Evolutionary conservation across 2,797 vertebrate genomes (phyloP).

Genomic region (Pantherophis alleghaniensis): DNA sequence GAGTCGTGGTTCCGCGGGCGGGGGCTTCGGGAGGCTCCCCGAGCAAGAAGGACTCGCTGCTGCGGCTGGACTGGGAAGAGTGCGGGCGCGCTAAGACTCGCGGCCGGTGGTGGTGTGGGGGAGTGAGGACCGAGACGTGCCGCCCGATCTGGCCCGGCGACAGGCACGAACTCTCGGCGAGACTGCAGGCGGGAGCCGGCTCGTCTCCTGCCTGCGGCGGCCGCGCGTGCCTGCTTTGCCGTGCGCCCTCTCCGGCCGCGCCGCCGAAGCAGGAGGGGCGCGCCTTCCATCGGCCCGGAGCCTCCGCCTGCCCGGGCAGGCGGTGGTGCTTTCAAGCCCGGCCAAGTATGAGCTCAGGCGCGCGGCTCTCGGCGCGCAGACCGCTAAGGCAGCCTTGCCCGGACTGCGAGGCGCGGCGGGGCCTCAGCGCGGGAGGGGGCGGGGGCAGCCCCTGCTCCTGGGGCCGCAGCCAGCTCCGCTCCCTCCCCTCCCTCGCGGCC

Average conservation of each 20-base stretch:
- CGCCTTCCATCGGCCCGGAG: not conserved
- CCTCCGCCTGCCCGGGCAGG: not conserved
- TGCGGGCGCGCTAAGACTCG: not conserved
- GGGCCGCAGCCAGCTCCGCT: not conserved
- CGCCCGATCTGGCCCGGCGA: not conserved
- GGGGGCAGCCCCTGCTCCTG: not conserved
- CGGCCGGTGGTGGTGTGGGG: not conserved
- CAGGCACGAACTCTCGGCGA: not conserved
- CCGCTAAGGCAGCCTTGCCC: not conserved
- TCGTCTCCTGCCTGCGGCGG: not conserved
- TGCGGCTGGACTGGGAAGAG: not conserved
- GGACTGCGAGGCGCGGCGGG: not conserved
- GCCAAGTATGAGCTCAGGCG: slow-evolving; percentile 68
- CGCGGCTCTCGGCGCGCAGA: slow-evolving; percentile 42
- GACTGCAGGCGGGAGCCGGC: not conserved
- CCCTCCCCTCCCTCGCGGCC: slow-evolving; percentile 47
- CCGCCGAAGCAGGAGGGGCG: not conserved
- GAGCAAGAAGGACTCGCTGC: not conserved
- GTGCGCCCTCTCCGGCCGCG: not conserved
- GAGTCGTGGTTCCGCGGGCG: not conserved
- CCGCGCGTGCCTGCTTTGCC: not conserved
- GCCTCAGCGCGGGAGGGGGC: not conserved
- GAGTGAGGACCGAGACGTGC: not conserved
- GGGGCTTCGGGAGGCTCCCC: not conserved
- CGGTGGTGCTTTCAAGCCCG: slow-evolving; percentile 52